Evolutionary conservation across 2,797 vertebrate genomes (phyloP), one percentile per base, ranked within the genome.

Genomic region (Halcyon leucocephala): DNA sequence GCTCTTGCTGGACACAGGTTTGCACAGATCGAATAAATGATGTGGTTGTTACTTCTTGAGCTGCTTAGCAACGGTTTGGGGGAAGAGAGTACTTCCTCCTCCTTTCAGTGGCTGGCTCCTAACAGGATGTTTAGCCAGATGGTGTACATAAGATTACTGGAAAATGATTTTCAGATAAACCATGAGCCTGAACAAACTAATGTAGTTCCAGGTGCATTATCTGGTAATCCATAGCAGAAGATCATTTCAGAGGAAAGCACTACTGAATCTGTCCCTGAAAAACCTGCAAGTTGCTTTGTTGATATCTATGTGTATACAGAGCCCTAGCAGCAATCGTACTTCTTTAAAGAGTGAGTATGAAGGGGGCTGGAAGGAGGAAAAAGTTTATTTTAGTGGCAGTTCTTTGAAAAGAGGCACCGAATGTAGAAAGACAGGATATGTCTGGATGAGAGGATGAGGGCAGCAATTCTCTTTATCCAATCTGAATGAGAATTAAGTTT

Each of bases 81-180:
- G 31, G 54, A 84, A 46, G 60, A 76, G 51, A 85, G 74, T 64
- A 15, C 49, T 82, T 86, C 70, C 90, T 76, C 44, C 52, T 60
- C 57, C 66, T 67, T 76, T 89, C 90, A 91, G 89, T 0, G 5
- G 39, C 67, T 78, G 94, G 65, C 72, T 84, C 69, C 72, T 95
- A 48, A 67, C 92, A 81, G 89, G 87, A 85, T 92, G 91, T 84
- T 91, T 74, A 96, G 85, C 93, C 94, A 96, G 95, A 93, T 91
- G 94, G 92, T 72, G 72, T 81, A 46, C 89, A 94, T 86, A 90
- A 92, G 95, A 82, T 96, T 73, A 61, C 69, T 77, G 84, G 90
- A 84, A 94, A 92, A 86, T 78, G 65, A 77, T 97, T 93, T 89
- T 82, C 86, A 88, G 78, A 89, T 81, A 90, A 93, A 91, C 58